Evolutionary conservation across 2,888 invertebrate species (phyloP).

Genomic region (Maniola hyperantus): DNA sequence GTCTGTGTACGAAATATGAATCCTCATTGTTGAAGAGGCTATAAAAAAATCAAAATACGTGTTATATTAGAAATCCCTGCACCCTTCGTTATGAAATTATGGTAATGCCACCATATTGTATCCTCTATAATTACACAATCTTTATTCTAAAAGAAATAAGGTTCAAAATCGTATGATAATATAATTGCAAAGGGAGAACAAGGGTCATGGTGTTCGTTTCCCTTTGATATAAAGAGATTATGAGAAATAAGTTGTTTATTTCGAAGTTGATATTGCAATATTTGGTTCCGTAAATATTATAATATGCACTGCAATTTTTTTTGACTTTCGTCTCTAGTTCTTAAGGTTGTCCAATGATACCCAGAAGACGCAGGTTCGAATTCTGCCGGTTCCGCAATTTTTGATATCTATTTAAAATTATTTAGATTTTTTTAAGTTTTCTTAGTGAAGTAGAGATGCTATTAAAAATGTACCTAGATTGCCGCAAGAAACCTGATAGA

Average conservation of each 20-base stretch:
- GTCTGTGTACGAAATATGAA: constrained; percentile 52
- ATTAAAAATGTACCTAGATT: too few relatives aligned
- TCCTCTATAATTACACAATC: constrained; percentile 28
- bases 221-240: constrained; percentile 65
- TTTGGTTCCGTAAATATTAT: constrained; percentile 19
- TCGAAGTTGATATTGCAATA: not conserved
- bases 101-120: constrained; percentile 54
- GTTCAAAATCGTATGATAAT: constrained; percentile 37
- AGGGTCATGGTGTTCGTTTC: constrained; percentile 54
- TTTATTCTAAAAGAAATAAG: constrained; percentile 41
- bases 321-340: not conserved
- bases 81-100: constrained; percentile 78
- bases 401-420: too few relatives aligned
- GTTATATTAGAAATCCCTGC: constrained; percentile 72
- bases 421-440: not conserved
- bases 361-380: too few relatives aligned
- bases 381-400: too few relatives aligned
- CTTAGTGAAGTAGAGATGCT: too few relatives aligned
- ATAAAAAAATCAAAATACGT: constrained; percentile 71
- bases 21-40: constrained; percentile 52
- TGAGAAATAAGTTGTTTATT: constrained; percentile 52
- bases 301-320: not conserved
- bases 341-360: not conserved
- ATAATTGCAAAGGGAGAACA: constrained; percentile 33
- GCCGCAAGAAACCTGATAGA: not conserved